Base-by-base conservation (phyloP, 2,888 invertebrate species). In the Meganola albula region DNA sequence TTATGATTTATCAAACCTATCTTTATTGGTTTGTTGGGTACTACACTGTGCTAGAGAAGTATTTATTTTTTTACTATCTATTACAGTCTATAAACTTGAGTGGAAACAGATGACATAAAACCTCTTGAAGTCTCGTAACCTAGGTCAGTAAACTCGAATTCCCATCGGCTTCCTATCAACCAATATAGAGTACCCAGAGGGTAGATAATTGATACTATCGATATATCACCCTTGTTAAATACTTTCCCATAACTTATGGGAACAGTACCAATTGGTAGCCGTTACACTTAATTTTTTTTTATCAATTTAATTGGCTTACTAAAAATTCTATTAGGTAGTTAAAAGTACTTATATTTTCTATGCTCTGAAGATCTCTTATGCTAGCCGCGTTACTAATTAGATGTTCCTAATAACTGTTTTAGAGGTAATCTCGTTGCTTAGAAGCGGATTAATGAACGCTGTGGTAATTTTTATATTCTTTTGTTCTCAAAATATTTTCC, bases 211-310 rank as follows among this genome's bases (percentile, higher is more conserved):
- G 71, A 55, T 65, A 58, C 43, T 74, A 77, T 78, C 73, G 55
- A 55, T 69, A 63, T 65, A 73, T 68, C 75, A 68, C 82, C 77
- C 80, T 74, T 53, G 77, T 75, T 79, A 77, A 77, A 74, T 60
- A 67, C 47, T 79, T 73, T 83, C 82, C 79, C 85, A 80, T 74
- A 68, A 38, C 33, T 34, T 25, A 51, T 53, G 46, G 44, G 50
- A 49, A 58, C n/a, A n/a, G 8, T 20, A 20, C 67, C 3, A 60
- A 68, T 67, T 72, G 62, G 29, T 36, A 35, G 30, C 9, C 10
- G 34, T 28, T 16, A 6, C 6, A 16, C 6, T 20, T 34, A 27
- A n/a, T n/a, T n/a, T n/a, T n/a, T n/a, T n/a, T n/a, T n/a, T n/a
- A n/a, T n/a, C n/a, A n/a, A n/a, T n/a, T n/a, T n/a, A n/a, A n/a